Evolutionary conservation across 92 coral and sea anemone genomes (phyloP), one percentile per base, ranked within the genome.

Genomic region (Diadumene lineata): DNA sequence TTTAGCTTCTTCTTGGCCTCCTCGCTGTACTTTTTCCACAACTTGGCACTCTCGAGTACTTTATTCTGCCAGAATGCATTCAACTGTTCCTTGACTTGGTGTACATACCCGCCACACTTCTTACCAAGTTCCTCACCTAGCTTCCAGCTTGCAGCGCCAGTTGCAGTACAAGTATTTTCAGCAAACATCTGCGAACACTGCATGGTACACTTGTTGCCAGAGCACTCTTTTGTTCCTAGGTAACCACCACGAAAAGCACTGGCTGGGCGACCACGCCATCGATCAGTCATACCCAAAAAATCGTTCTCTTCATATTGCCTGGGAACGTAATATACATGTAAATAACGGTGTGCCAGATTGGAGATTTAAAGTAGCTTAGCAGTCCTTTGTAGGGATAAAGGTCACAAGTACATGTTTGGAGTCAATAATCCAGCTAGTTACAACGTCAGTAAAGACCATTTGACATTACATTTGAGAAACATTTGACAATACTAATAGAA

Each of bases 291-390:
- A 7, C 75, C 75, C 26, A 50, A 70, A 18, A 26, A 70, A 15
- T 15, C 34, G 44, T 70, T 70, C 23, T 70, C 75, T 70, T 70
- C 75, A 51, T 43, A 68, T 22, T 68, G 73, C 31, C 73, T 60
- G 65, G 4, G 31, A 25, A 19, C 9, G 24, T 6, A 56, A 56
- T 9, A 11, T 7, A 25, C 7, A 56, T 21, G 11, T 11, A 56
- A n/a, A n/a, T n/a, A n/a, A n/a, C n/a, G n/a, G n/a, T n/a, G n/a
- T n/a, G n/a, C 24, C 7, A 10, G 23, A 60, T 7, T 19, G 31
- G 8, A 2, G 4, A 6, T 8, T 60, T 25, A 10, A 60, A 23
- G 23, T 7, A 4, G 31, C n/a, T n/a, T n/a, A n/a, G n/a, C n/a
- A 8, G 6, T 1, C 4, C 8, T 32, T 26, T 6, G 28, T 25